Evolutionary conservation across 2,888 invertebrate species (phyloP), one percentile per base, ranked within the genome.

Genomic region (Odiellus spinosus): DNA sequence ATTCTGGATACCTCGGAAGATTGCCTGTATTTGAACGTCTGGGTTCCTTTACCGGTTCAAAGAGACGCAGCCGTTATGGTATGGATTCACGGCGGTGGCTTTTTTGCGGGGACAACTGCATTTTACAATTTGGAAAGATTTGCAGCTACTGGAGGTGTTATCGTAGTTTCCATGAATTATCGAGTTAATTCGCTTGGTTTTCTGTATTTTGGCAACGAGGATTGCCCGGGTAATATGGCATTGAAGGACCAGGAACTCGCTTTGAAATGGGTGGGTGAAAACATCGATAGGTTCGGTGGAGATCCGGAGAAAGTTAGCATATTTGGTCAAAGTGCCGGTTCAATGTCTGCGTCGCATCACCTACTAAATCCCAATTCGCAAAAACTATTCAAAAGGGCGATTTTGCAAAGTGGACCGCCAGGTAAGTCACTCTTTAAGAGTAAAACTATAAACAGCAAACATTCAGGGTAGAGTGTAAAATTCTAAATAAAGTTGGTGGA

Each of bases 241-340:
- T 71, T 87, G 1, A 80, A 81, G 1, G 88, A 88, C 61, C 75
- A 87, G 49, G 62, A 85, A 12, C 75, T 74, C 0, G 83, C 77
- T 0, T 68, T 88, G 15, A 71, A 76, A 49, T 88, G 87, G 87
- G 76, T 87, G 2, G 73, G 82, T 50, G 65, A 77, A 54, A 87
- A 88, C 62, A 83, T 86, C 40, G 76, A 76, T 47, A 75, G 83
- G 62, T 88, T 88, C 60, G 86, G 87, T 0, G 87, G 87, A 0
- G 79, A 86, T 62, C 74, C 77, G 1, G 69, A 72, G 1, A 56
- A 53, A 40, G 67, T 75, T 1, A 73, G 73, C 2, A 60, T 73
- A 33, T 67, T 72, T 49, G 73, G 74, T 1, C 71, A 74, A 56
- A 73, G 73, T 51, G 71, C 73, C 2, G 74, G 74, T 11, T 66